Evolutionary conservation across 92 coral and sea anemone genomes (phyloP), one percentile per base, ranked within the genome.

Genomic region (Epizoanthus scotinus): DNA sequence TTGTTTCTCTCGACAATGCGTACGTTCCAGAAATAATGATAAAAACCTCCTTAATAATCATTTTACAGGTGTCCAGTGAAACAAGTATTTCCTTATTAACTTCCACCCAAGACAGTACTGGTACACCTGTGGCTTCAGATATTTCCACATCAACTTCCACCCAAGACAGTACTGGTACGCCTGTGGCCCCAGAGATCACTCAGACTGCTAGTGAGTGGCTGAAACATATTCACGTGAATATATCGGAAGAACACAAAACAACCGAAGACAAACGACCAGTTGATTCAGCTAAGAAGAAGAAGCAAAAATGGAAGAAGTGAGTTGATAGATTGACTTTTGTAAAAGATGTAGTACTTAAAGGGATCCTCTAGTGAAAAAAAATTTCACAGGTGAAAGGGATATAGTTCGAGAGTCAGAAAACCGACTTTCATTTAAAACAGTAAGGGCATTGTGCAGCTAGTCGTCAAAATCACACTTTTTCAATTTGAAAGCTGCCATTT

Each of bases 251-350:
- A 54, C 72, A 71, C 25, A 82, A 67, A 17, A 54, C 62, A 13
- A 79, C 54, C 8, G 44, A 52, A 21, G 89, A 83, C 36, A 56
- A 44, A 17, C 82, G 69, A 34, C 70, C 59, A 15, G 68, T 84
- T 64, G 91, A 92, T 82, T 92, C 97, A 36, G 91, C 97, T 6
- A 89, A 86, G 6, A 73, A 73, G 88, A 92, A 89, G 85, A 92
- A 92, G 54, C 78, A 81, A 26, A 92, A 92, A 78, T 89, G 87
- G 64, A 75, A 70, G 20, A 89, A 90, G 97, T 92, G 75, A 60
- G 71, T 15, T 63, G 28, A 20, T 42, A 8, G 0, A 21, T 59
- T 27, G 25, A 13, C 71, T 9, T 29, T 42, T 0, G 8, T 27
- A 24, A 7, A 27, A 24, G 52, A 47, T 47, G 40, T 8, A 47